Evolutionary conservation across 1,140 invertebrate species (phyloP).

Genomic region (Pseudomyrmex sp.): DNA sequence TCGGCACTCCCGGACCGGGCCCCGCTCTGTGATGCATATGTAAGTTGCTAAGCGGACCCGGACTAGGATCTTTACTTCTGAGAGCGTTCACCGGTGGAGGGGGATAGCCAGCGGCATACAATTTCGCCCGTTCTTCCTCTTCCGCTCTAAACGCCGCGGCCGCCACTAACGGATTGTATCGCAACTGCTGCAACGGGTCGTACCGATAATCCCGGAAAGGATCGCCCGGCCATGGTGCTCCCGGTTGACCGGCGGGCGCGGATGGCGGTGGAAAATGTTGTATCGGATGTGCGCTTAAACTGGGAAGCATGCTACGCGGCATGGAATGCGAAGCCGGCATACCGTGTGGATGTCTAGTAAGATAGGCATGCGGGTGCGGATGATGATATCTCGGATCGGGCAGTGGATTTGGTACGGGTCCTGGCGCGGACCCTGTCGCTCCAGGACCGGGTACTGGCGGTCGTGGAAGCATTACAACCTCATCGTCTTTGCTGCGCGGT

Average conservation of each 20-base stretch:
- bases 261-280: conserved; percentile 86
- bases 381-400: conserved; percentile 81
- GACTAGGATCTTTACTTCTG: conserved; percentile 87
- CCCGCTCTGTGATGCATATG: conserved; percentile 84
- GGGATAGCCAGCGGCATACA: conserved; percentile 89
- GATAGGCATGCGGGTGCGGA: conserved; percentile 81
- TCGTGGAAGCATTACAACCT: conserved; percentile 87
- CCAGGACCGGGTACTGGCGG: conserved; percentile 74
- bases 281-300: conserved; percentile 84
- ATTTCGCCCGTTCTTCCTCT: conserved; percentile 90
- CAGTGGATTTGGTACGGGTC: conserved; percentile 78
- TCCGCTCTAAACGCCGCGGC: conserved; percentile 88
- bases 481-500: conserved; percentile 87
- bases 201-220: conserved; percentile 89
- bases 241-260: conserved; percentile 81
- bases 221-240: conserved; percentile 87
- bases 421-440: conserved; percentile 65
- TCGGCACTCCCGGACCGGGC: conserved; percentile 79
- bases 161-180: conserved; percentile 91
- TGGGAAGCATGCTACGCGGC: conserved; percentile 85
- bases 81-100: conserved; percentile 85
- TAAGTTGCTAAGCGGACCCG: conserved; percentile 85
- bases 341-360: conserved; percentile 80
- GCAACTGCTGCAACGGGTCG: conserved; percentile 88
- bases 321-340: conserved; percentile 84